Base-by-base conservation (phyloP, 2,113 vertebrate genomes). In the Phyllopteryx taeniolatus region DNA sequence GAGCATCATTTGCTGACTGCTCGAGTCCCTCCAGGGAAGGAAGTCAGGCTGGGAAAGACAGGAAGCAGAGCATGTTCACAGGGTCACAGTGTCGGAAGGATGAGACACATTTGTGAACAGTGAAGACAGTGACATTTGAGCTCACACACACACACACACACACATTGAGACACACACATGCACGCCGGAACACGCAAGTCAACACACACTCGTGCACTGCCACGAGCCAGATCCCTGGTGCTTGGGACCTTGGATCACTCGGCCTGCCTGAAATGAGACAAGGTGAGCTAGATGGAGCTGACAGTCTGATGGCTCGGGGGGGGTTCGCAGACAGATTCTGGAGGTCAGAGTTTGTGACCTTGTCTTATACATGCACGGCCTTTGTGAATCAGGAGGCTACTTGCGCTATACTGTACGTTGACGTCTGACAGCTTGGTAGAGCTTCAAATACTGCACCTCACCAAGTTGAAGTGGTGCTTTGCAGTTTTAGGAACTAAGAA, bases 61-160 rank as follows among this genome's bases (percentile, higher is more conserved):
- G 88, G 89, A 91, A 89, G 85, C 86, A 73, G 82, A 86, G 85
- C 78, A 68, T 80, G 82, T 75, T 86, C 84, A 47, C 64, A 83
- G 88, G 91, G 90, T 91, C 90, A 86, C 57, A 43, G 83, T 85
- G 86, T 89, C 87, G 83, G 76, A 85, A 82, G 85, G 83, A 90
- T 87, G 85, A 89, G 86, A 82, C 72, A 78, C 83, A 88, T 86
- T 84, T 81, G 81, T 86, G 78, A 86, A 83, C 72, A 62, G 83
- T 67, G 75, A 84, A 77, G 86, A 91, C 87, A 83, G 75, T 87
- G 83, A 90, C 82, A 83, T 85, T 72, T 83, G 76, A 75, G 63
- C 72, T 11, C 57, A 27, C 68, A 78, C 79, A 73, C 71, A 71
- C 20, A 63, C 35, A 56, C 8, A 17, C 59, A 54, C 15, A 60